Evolutionary conservation across 2,888 invertebrate species (phyloP), one percentile per base, ranked within the genome.

Genomic region (Diaphora mendica): DNA sequence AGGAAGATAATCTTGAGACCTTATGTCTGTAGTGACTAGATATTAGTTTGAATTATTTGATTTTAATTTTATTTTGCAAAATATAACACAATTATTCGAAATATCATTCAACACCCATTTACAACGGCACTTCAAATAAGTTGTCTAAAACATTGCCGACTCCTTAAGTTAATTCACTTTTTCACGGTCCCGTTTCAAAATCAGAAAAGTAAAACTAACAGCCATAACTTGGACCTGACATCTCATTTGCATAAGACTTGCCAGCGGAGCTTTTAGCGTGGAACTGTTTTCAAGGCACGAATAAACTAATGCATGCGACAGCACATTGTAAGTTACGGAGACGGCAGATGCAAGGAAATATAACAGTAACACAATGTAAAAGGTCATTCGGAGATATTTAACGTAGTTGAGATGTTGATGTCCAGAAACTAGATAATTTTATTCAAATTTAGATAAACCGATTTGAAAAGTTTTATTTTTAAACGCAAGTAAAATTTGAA

Each of bases 181-280:
- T 72, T 55, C 33, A n/a, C 13, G 64, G 17, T 64, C 33, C 30
- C 55, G n/a, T 30, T 65, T 23, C 11, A 30, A 70, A 72, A 66
- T 68, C 71, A 30, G 48, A 35, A 51, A 71, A 30, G 8, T 51
- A 78, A 77, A 39, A 73, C 33, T 11, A 71, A 66, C 69, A 70
- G 67, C 68, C 55, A 4, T 75, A 73, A 82, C 80, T 82, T 82
- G 65, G 70, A 72, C 72, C 70, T 42, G 73, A 51, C 39, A 65
- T 70, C 77, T 71, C 85, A 84, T 82, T 82, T 84, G 75, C 82
- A 79, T 82, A 84, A 84, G 77, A 80, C 80, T 71, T 80, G 44
- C 72, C 72, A 73, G 51, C 67, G 78, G 77, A 76, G 83, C 85
- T 82, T 84, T 82, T 84, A 82, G 80, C 76, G 70, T 33, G 59